A percentile compares a stretch with the other conserved stretches of the same genome.
Conservation (phyloP, 2,113 vertebrate genomes). For the Oryzias javanicus region DNA sequence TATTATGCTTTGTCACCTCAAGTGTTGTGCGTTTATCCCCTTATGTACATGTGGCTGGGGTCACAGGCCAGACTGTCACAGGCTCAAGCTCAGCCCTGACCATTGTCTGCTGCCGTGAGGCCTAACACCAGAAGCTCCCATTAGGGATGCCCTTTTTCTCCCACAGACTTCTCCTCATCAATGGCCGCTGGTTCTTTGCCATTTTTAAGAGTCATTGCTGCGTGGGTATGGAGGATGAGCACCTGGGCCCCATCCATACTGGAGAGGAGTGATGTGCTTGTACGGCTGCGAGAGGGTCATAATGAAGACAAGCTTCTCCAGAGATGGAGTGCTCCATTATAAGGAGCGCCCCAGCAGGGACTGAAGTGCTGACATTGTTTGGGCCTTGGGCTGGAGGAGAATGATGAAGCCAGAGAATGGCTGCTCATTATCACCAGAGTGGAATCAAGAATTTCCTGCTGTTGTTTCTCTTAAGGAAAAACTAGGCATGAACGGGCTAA, state of each 20-base stretch:
- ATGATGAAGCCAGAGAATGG: constrained; percentile 58
- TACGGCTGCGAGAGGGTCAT: constrained; percentile 56
- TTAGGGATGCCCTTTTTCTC: constrained; percentile 46
- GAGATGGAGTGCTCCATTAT: constrained; percentile 68
- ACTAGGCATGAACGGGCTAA: constrained; percentile 20
- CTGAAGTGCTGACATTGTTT: constrained; percentile 75
- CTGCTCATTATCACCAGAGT: constrained; percentile 74
- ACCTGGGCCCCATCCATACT: constrained; percentile 52
- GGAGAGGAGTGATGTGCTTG: constrained; percentile 49
- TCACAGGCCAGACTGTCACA: constrained; percentile 36
- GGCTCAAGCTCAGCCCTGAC: constrained; percentile 29
- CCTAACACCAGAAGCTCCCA: constrained; percentile 52
- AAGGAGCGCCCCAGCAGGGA: constrained; percentile 45
- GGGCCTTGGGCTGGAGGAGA: constrained; percentile 56
- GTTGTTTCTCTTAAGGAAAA: constrained; percentile 40
- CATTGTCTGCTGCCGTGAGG: constrained; percentile 47
- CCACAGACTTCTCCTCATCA: constrained; percentile 42
- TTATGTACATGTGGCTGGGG: constrained; percentile 39
- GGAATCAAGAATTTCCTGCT: constrained; percentile 76
- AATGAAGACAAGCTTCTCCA: constrained; percentile 67
- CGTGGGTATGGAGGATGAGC: constrained; percentile 51
- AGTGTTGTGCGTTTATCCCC: constrained; percentile 37
- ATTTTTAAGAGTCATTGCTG: constrained; percentile 65
- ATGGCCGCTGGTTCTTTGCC: constrained; percentile 40
- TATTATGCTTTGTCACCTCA: constrained; percentile 42